Percentiles rank a stretch among this genome's conserved stretches.
phyloP scores from a whole-genome alignment of 2,888 invertebrate genomes.

The Peribatodes rhomboidaria region DNA sequence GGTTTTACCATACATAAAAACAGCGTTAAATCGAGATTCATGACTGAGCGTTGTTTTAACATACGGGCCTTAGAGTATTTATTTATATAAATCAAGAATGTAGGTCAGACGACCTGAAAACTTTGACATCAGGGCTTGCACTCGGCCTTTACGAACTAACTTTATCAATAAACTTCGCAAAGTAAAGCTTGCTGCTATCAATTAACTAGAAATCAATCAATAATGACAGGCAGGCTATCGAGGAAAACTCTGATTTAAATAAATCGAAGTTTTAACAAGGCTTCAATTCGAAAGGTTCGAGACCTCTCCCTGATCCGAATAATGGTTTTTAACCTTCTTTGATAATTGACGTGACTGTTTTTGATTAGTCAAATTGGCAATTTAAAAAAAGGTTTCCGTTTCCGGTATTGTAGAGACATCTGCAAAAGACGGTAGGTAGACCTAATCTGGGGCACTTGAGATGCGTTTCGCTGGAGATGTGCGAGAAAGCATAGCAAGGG shows the following conservation, averaged over 20 bases:
- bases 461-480: too few species aligned
- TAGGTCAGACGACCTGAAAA: too few species aligned
- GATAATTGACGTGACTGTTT: constrained; percentile 17
- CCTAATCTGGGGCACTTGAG: neutral
- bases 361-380: constrained; percentile 18
- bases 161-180: neutral
- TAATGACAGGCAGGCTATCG: neutral
- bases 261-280: constrained; percentile 12
- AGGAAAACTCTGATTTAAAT: constrained; percentile 3
- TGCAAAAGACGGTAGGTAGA: neutral
- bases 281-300: constrained; percentile 4
- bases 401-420: neutral
- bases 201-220: neutral
- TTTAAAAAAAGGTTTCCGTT: neutral
- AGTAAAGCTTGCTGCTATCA: neutral
- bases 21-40: too few species aligned
- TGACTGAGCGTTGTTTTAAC: too few species aligned
- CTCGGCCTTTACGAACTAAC: too few species aligned
- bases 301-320: constrained; percentile 10
- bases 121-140: too few species aligned
- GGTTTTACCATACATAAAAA: too few species aligned
- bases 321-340: constrained; percentile 6
- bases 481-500: too few species aligned
- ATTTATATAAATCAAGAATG: too few species aligned
- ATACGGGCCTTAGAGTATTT: too few species aligned